Conservation (phyloP, 2,797 vertebrate genomes). For the Arrhamphus sclerolepis region DNA sequence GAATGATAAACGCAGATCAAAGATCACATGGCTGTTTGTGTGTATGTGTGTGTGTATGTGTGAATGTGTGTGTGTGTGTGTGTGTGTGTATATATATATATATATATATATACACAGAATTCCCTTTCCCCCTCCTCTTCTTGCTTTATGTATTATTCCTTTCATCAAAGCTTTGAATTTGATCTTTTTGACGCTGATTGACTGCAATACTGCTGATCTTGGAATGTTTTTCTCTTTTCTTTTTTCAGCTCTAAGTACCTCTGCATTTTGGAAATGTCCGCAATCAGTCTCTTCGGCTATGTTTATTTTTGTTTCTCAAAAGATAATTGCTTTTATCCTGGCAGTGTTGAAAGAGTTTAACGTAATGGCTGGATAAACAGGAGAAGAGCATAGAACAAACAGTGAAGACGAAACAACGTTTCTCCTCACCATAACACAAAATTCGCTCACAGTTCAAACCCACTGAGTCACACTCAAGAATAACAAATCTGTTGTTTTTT, state of each 20-base stretch:
- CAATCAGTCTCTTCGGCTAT: slow-evolving; percentile 39
- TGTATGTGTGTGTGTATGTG: too few species aligned
- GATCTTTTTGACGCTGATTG: slow-evolving; percentile 3
- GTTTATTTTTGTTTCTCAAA: slow-evolving; percentile 36
- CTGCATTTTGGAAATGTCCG: slow-evolving; percentile 16
- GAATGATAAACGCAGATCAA: too few species aligned
- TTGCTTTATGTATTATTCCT: slow-evolving; percentile 6
- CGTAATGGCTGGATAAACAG: slow-evolving; percentile 18
- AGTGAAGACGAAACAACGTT: slow-evolving; percentile 10
- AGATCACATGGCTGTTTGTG: too few species aligned
- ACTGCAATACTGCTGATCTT: slow-evolving; percentile 25
- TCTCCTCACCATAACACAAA: slow-evolving; percentile 2
- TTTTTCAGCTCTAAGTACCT: slow-evolving; percentile 25
- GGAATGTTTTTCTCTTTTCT: slow-evolving; percentile 1
- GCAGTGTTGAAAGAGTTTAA: slow-evolving; percentile 23
- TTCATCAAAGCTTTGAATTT: slow-evolving; percentile 27
- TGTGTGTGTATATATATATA: too few species aligned
- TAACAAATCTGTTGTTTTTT: slow-evolving; percentile 27
- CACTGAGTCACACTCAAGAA: slow-evolving; percentile 33
- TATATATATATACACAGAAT: too few species aligned
- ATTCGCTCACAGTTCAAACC: slow-evolving; percentile 11
- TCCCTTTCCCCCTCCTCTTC: slow-evolving; percentile 4
- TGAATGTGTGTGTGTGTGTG: too few species aligned
- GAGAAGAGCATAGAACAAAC: slow-evolving; percentile 13
- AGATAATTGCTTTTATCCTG: slow-evolving; percentile 24